A percentile compares a stretch with the other conserved stretches of the same genome.
These are phyloP conservation scores for Porites divaricata DNA, from an alignment of 92 coral and sea anemone species.

Conservation along the genomic window DNA sequence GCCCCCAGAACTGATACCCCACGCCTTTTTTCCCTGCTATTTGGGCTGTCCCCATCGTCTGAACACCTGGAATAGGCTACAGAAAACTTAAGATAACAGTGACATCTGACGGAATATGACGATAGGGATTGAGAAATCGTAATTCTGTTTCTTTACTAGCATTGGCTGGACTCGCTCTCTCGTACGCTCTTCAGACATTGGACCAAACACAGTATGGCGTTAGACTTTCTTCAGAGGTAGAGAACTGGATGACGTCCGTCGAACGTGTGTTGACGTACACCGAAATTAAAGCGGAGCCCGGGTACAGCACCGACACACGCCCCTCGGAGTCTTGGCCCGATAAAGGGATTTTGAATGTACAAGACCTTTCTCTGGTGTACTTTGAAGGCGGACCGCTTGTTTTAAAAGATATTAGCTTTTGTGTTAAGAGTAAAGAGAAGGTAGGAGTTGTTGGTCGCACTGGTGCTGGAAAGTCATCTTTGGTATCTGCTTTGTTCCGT, in stretches of 20 bases:
- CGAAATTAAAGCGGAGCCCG: constrained; percentile 8
- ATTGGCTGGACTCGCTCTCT: constrained; percentile 17
- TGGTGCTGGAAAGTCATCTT: constrained; percentile 31
- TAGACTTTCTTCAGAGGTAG: constrained; percentile 19
- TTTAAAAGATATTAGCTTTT: neutral
- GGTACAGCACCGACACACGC: constrained; percentile 14
- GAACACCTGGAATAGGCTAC: too few species aligned
- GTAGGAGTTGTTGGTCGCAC: constrained; percentile 27
- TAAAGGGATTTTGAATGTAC: neutral
- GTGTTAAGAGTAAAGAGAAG: constrained; percentile 6
- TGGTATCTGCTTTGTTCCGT: constrained; percentile 28
- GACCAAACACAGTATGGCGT: constrained; percentile 2
- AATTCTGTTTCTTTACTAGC: neutral
- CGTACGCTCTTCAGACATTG: constrained; percentile 17
- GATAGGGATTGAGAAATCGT: too few species aligned
- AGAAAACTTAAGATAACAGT: too few species aligned
- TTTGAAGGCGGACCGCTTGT: constrained; percentile 14
- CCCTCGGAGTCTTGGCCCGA: constrained; percentile 8
- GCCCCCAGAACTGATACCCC: too few species aligned
- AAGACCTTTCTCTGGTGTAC: constrained; percentile 19
- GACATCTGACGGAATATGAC: too few species aligned
- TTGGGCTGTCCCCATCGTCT: too few species aligned
- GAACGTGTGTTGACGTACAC: constrained; percentile 24
- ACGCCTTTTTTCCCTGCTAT: too few species aligned
- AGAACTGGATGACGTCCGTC: constrained; percentile 42